These are phyloP conservation scores for Bagarius yarrelli DNA, from an alignment of 2,113 vertebrate genomes.

Conservation along the genomic window DNA sequence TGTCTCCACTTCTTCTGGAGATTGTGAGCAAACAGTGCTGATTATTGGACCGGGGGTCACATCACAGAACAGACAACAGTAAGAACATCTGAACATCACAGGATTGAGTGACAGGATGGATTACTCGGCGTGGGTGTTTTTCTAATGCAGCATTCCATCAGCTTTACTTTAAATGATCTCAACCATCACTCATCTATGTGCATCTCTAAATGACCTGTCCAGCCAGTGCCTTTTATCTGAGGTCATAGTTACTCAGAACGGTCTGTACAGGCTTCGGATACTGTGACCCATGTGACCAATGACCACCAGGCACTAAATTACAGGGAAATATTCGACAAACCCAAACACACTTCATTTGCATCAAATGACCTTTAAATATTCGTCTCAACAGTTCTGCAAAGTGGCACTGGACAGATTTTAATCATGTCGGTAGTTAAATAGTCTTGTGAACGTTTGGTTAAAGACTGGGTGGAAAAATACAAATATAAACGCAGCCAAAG, in stretches of 20 bases:
- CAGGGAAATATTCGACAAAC: neutral
- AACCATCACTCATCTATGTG: neutral
- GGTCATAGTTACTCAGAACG: neutral
- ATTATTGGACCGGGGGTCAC: neutral
- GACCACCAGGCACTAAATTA: neutral
- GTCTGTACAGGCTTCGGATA: neutral
- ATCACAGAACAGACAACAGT: neutral
- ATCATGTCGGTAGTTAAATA: neutral
- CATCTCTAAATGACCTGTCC: neutral
- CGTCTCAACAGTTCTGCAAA: neutral
- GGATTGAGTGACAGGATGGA: neutral
- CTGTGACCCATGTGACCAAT: neutral
- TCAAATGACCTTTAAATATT: slow-evolving; percentile 9
- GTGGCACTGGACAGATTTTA: neutral
- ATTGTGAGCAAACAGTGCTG: slow-evolving; percentile 65
- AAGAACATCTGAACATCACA: neutral
- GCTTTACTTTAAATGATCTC: neutral
- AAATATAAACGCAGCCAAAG: no score
- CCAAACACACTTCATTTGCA: neutral
- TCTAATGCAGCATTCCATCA: neutral
- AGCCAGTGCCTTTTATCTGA: slow-evolving; percentile 14
- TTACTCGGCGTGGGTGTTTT: neutral
- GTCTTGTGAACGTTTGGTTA: neutral
- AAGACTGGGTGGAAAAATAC: neutral
- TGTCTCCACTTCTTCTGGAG: slow-evolving; percentile 74